Base-by-base conservation (phyloP, 2,113 vertebrate species). In the Collichthys lucidus region DNA sequence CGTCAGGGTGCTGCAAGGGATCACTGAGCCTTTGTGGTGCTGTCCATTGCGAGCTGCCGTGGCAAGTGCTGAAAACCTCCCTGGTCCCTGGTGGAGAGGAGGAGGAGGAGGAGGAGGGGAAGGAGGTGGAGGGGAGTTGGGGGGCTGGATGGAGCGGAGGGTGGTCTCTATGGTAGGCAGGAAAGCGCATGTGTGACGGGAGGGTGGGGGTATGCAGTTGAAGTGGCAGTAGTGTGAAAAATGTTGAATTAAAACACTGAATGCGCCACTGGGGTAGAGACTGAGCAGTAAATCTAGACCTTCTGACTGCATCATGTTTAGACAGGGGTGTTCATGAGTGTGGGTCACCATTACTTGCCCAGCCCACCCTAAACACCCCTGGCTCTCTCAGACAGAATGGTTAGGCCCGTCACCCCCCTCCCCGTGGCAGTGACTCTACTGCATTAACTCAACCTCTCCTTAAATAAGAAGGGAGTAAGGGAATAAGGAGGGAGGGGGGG, bases 1-100 rank as follows among this genome's bases (percentile, higher is more conserved):
- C 94, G 94, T 95, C 93, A 95, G 96, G 94, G 94, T 93, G 91
- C 93, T 95, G 95, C 93, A 95, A 95, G 95, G 95, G 94, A 97
- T 97, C 95, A 97, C 95, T 96, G 95, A 95, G 94, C 94, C 96
- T 95, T 95, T 96, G 96, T 96, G 95, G 92, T 94, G 94, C 96
- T 97, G 95, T 89, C 96, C 96, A 97, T 96, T 94, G 94, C 95
- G 88, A 91, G 92, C 88, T 93, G 94, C 96, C 87, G 93, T 94
- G 91, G 94, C 95, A 94, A 96, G 96, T 96, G 96, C 95, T 96
- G 94, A 96, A 95, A 91, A 66, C 95, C 95, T 91, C 77, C 85
- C 78, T 95, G 92, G 91, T 90, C 88, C 79, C 88, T 80, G 88
- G 92, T 86, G 87, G 85, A 92, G 93, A 82, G 35, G 7, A 89